Evolutionary conservation across 2,113 vertebrate genomes (phyloP), one percentile per base, ranked within the genome.

Genomic region (Dipodomys stephensi): DNA sequence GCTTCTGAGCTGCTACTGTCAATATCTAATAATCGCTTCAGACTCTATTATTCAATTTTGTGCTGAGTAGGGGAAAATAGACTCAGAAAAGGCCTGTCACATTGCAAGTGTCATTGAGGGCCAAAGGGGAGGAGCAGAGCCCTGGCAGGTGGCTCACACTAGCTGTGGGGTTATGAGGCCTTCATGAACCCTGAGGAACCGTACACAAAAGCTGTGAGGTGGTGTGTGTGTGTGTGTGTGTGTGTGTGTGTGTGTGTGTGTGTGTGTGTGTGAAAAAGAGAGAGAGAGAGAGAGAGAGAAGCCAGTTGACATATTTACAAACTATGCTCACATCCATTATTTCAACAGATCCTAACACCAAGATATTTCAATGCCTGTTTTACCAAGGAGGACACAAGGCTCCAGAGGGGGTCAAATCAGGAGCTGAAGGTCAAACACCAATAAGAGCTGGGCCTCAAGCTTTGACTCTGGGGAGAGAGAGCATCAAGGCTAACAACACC

Each of bases 11-110:
- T 83, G 94, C 91, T 73, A 64, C 44, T 62, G 64, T 80, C 91
- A 97, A 93, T 71, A 94, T 83, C 77, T 91, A 95, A 95, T 94
- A 53, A 95, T 90, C 0, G 0, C 67, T 97, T 96, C 88, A 92
- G 92, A 78, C 65, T 97, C 82, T 92, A 71, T 90, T 95, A 84
- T 79, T 95, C 95, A 96, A 83, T 94, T 97, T 77, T 96, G 20
- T 25, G 77, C 84, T 9, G 53, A 91, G 39, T 1, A 85, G 68
- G 92, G 53, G 49, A 76, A 85, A 53, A 53, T 11, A 57, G 22
- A 62, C 73, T 94, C 64, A 6, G 44, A 83, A 60, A 86, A 93
- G 93, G 82, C 84, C 25, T 32, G 16, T 80, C 46, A 83, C 62
- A 68, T 90, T 22, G 65, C 71, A 64, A 91, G 32, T 64, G 77